Evolutionary conservation across 1,140 invertebrate genomes (phyloP), one percentile per base, ranked within the genome.

Genomic region (Tribolium madens): DNA sequence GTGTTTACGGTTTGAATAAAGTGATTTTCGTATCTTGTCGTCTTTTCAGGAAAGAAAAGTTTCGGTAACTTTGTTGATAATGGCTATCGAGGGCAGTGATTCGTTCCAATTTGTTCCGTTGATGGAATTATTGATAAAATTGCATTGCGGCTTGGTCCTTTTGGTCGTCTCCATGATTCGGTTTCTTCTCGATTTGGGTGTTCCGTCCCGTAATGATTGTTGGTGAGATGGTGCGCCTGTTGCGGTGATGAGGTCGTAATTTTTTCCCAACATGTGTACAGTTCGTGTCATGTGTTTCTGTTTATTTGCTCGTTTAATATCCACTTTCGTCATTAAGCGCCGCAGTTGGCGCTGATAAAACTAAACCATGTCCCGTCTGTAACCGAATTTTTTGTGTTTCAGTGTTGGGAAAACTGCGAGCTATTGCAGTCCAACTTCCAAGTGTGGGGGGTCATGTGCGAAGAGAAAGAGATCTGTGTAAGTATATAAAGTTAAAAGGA

Each of bases 351-450:
- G 57, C 57, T 26, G 57, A 64, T 64, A 64, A 64, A 64, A 64
- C 18, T 3, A 26, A 64, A 64, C 5, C 57, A 64, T 33, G 57
- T 64, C 12, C 53, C 57, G 14, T 33, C 7, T 64, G 21, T 64
- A 64, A 33, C 31, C 12, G 9, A 53, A 72, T 76, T 79, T 81
- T 79, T 87, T 85, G 89, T 88, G 86, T 93, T 92, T 73, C 91
- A 94, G 93, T 94, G 93, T 85, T 94, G 92, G 93, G 90, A 92
- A 85, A 91, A 91, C 84, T 94, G 93, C 88, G 92, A 93, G 84
- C 86, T 91, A 57, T 88, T 94, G 76, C 91, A 93, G 86, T 92
- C 91, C 70, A 92, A 92, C 85, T 93, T 90, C 87, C 89, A 91
- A 87, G 88, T 91, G 15, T 91, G 90, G 88, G 91, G 91, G 73